A percentile compares a stretch with the other conserved stretches of the same genome.
phyloP scores from a whole-genome alignment of 1,140 invertebrate species.

The Drosophila triauraria region DNA sequence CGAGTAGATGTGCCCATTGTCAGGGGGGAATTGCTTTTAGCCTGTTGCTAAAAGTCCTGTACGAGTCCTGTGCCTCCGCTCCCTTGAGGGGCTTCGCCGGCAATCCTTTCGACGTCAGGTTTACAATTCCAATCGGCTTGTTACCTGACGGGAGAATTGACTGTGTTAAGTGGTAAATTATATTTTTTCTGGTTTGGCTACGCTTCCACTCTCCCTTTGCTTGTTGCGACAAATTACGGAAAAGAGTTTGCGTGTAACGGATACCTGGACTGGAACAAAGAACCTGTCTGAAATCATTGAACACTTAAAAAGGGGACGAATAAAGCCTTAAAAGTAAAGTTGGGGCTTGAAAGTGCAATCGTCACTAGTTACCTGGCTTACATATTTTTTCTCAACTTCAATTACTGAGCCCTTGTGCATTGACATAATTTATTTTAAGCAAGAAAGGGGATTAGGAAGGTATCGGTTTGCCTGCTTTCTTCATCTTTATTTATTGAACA shows the following conservation, averaged over 20 bases:
- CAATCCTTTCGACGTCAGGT: slow-evolving; percentile 30
- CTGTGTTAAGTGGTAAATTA: slow-evolving; percentile 77
- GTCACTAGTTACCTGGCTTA: too few species aligned
- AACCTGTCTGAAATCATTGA: slow-evolving; percentile 8
- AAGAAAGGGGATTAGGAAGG: neutral
- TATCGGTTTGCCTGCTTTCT: neutral
- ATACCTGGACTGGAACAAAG: slow-evolving; percentile 33
- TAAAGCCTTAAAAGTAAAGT: slow-evolving; percentile 28
- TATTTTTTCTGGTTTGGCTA: slow-evolving; percentile 39
- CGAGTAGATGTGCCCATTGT: slow-evolving; percentile 31
- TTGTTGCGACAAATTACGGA: slow-evolving; percentile 28
- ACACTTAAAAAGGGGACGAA: neutral
- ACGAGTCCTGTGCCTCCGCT: slow-evolving; percentile 8
- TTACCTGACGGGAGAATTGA: slow-evolving; percentile 51
- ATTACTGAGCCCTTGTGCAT: slow-evolving; percentile 48
- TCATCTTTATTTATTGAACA: neutral
- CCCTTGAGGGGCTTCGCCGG: slow-evolving; percentile 59
- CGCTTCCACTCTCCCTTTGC: slow-evolving; percentile 23
- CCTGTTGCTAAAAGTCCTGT: slow-evolving; percentile 69
- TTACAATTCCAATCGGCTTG: slow-evolving; percentile 58
- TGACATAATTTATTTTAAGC: slow-evolving; percentile 51
- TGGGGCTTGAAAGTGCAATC: neutral
- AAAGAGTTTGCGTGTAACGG: slow-evolving; percentile 75
- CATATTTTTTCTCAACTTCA: neutral
- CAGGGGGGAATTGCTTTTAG: slow-evolving; percentile 67